Evolutionary conservation across 1,140 invertebrate species (phyloP).

Genomic region (Rhopalosiphum maidis): DNA sequence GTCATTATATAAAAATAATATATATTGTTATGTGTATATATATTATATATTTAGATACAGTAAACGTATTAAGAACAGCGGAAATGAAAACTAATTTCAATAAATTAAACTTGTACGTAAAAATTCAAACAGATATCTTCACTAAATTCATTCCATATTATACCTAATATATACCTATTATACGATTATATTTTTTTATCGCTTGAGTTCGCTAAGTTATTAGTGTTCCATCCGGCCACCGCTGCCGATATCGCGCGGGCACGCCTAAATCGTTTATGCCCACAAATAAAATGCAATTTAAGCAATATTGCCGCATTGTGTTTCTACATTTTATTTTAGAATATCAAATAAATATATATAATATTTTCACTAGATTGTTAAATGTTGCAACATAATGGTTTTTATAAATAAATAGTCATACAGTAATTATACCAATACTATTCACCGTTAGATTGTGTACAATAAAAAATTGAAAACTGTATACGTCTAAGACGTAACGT

Average conservation of each 20-base stretch:
- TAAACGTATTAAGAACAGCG: neutral
- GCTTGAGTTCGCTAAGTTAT: constrained; percentile 27
- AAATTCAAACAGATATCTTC: neutral
- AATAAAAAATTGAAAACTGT: neutral
- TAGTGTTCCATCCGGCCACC: constrained; percentile 26
- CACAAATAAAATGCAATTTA: constrained; percentile 39
- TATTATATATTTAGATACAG: neutral
- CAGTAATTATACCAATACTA: neutral
- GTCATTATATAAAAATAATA: too few species aligned
- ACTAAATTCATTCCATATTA: neutral
- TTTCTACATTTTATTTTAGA: neutral
- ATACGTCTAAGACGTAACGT: too few species aligned
- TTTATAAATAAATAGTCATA: neutral
- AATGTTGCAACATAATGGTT: neutral
- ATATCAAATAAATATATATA: neutral
- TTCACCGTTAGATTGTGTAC: neutral
- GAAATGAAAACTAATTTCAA: neutral
- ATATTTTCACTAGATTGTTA: neutral
- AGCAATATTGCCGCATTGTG: constrained; percentile 6
- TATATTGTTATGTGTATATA: neutral
- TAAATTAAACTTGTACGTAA: neutral
- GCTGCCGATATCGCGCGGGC: neutral
- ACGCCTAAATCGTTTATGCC: constrained; percentile 26
- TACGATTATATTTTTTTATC: neutral
- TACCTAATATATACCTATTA: neutral